phyloP scores from a whole-genome alignment of 2,797 vertebrate species.

The Dallia pectoralis region DNA sequence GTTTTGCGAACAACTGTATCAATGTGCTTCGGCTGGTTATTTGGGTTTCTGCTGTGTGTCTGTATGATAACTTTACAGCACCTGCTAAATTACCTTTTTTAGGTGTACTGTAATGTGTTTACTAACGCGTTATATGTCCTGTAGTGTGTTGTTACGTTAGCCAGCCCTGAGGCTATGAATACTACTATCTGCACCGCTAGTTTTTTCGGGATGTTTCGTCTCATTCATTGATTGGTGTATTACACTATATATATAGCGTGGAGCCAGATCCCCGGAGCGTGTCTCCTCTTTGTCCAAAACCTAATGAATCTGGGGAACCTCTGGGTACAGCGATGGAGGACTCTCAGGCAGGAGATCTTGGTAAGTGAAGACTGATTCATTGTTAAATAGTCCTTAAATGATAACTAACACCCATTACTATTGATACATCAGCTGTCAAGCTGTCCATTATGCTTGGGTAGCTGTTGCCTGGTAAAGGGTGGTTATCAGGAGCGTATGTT shows the following conservation, averaged over 20 bases:
- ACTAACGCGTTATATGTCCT: too few species aligned
- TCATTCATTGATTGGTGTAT: neutral
- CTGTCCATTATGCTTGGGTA: too few species aligned
- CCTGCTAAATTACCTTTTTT: too few species aligned
- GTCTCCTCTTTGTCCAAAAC: constrained; percentile 78
- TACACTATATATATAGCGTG: constrained; percentile 27
- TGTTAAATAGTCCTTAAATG: neutral
- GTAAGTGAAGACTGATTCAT: constrained; percentile 38
- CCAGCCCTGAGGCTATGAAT: too few species aligned
- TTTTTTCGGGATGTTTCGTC: neutral
- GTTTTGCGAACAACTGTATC: too few species aligned
- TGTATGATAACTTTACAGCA: too few species aligned
- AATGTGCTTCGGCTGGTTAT: too few species aligned
- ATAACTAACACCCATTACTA: neutral
- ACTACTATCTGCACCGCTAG: neutral
- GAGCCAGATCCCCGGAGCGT: constrained; percentile 67
- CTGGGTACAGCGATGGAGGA: constrained; percentile 71
- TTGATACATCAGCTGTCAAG: too few species aligned
- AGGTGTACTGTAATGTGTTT: too few species aligned
- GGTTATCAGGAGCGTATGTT: too few species aligned
- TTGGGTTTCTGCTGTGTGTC: too few species aligned
- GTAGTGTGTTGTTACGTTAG: neutral
- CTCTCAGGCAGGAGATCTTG: constrained; percentile 31
- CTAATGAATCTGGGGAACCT: constrained; percentile 73
- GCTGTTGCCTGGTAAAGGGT: too few species aligned